Base-by-base conservation (phyloP, 2,888 invertebrate species). In the Anoplius nigerrimus region DNA sequence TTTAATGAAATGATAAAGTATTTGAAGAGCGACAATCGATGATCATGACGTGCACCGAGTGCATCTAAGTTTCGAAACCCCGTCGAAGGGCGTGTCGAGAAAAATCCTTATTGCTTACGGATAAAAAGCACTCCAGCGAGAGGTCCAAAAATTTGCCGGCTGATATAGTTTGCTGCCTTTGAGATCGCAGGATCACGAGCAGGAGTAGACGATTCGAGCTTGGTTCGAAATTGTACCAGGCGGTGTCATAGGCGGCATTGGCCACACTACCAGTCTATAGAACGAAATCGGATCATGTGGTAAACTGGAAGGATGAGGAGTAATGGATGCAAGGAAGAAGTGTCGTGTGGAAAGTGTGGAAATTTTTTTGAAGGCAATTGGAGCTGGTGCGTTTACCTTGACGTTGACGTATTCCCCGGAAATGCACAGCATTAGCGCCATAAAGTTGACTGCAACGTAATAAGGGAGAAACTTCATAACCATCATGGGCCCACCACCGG, bases 111-210 rank as follows among this genome's bases (percentile, higher is more conserved):
- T 34, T 13, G 6, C 34, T 76, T 67, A 78, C 78, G 5, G 20
- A 27, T 13, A 68, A 57, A 15, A 78, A 78, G 6, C 65, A 48
- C 34, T 68, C 45, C 43, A 76, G 54, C 2, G 74, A 78, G 20
- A 76, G 61, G 2, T 58, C 62, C 42, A 62, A 54, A 21, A 78
- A 71, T 27, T 76, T 78, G 48, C 76, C 78, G 2, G 55, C 65
- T 0, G 75, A 73, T 5, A 77, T 56, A 2, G 66, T 58, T 0
- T 77, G 46, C 20, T 69, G 69, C 24, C 62, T 75, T 54, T 79
- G 79, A 42, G 79, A 71, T 58, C 67, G 70, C 16, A 75, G 42
- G 20, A 77, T 70, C 5, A 79, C 46, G 21, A 69, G 34, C 48
- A 75, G 51, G 15, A 79, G 20, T 5, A 66, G 46, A 16, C 61